Conservation (phyloP, 2,113 vertebrate species). For the Alethe diademata region DNA sequence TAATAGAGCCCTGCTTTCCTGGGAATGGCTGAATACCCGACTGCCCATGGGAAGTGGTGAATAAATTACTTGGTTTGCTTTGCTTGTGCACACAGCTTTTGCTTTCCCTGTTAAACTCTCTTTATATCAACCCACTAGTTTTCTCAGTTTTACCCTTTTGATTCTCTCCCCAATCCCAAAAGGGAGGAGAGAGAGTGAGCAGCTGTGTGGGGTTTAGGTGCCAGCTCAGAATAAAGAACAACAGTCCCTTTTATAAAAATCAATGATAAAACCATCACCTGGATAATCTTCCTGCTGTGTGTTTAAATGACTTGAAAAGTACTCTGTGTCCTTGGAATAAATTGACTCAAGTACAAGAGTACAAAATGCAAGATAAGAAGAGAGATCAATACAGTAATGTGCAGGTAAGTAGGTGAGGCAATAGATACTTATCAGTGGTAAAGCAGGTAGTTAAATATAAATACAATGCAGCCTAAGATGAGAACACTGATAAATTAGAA, state of each 20-base stretch:
- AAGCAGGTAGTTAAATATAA: background rate
- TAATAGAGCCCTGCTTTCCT: background rate
- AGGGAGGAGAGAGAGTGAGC: background rate
- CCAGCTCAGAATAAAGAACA: background rate
- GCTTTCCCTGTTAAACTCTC: background rate
- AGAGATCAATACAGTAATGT: slow-evolving; percentile 23
- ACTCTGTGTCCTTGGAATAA: slow-evolving; percentile 48
- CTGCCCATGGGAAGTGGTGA: background rate
- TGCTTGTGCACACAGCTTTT: background rate
- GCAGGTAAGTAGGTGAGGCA: background rate
- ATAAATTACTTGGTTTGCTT: background rate
- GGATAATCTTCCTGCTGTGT: slow-evolving; percentile 17
- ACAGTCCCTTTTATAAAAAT: slow-evolving; percentile 14
- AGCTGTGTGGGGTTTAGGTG: background rate
- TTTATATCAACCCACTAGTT: background rate
- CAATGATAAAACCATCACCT: slow-evolving; percentile 8
- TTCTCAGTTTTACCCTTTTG: background rate
- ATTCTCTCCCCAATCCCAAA: background rate
- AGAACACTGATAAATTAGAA: background rate
- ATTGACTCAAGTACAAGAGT: slow-evolving; percentile 25
- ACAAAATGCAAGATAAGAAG: slow-evolving; percentile 14
- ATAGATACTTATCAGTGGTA: background rate
- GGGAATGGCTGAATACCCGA: background rate
- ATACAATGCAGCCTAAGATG: background rate
- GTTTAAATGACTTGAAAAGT: slow-evolving; percentile 43